Conservation (phyloP, 2,797 vertebrate species). For the Chelidonichthys spinosus region DNA sequence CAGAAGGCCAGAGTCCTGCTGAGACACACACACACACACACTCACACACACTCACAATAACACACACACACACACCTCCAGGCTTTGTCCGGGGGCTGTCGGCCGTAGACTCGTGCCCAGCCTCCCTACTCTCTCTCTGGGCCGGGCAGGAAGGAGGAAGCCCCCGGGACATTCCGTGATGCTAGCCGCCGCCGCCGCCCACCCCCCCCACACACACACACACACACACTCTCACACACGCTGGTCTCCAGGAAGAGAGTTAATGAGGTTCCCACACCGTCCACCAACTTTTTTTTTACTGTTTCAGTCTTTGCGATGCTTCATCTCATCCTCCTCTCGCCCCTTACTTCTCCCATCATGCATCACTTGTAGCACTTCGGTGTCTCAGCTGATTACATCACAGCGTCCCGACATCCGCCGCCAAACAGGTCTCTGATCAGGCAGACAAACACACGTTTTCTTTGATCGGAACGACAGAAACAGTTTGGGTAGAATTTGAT, state of each 20-base stretch:
- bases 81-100: conserved; percentile 88
- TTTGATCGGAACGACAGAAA: too few species aligned
- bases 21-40: conserved; percentile 50
- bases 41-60: conserved; percentile 39
- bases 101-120: conserved; percentile 87
- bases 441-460: too few species aligned
- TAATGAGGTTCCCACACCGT: conserved; percentile 75
- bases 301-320: background rate
- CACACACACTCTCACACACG: conserved; percentile 6
- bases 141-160: conserved; percentile 84
- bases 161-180: conserved; percentile 92
- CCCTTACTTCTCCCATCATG: background rate
- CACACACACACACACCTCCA: conserved; percentile 61
- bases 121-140: conserved; percentile 77
- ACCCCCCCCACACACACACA: conserved; percentile 36
- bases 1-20: conserved; percentile 79
- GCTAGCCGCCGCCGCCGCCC: conserved; percentile 81
- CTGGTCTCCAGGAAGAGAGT: conserved; percentile 70
- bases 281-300: background rate
- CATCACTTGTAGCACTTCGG: background rate
- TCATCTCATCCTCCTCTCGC: background rate
- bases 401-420: too few species aligned
- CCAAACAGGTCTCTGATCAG: too few species aligned
- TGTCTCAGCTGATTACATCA: too few species aligned
- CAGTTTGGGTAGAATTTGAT: too few species aligned